Conservation (phyloP, 2,113 vertebrate genomes). For the Rissa tridactyla region DNA sequence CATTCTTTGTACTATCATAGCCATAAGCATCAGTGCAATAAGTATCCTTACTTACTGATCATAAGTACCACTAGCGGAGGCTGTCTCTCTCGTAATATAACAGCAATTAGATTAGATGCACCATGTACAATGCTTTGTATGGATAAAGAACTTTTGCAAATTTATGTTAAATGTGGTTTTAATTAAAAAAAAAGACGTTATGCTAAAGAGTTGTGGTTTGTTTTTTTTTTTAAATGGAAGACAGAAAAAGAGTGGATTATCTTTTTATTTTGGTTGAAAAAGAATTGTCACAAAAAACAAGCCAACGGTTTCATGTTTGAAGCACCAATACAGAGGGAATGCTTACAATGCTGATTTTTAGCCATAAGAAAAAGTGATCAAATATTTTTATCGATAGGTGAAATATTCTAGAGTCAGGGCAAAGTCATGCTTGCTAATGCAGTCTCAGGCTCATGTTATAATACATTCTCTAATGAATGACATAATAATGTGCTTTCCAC, state of each 20-base stretch:
- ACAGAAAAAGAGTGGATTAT: not conserved
- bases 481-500: not conserved
- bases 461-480: not conserved
- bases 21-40: not conserved
- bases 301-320: not conserved
- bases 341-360: not conserved
- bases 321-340: not conserved
- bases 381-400: not conserved
- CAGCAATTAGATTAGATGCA: not conserved
- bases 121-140: not conserved
- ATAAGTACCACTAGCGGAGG: not conserved
- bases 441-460: not conserved
- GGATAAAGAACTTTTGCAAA: not conserved
- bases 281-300: not conserved
- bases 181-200: not conserved
- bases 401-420: not conserved
- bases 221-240: not conserved
- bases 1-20: not conserved
- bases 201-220: not conserved
- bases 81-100: not conserved
- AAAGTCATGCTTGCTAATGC: not conserved
- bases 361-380: not conserved
- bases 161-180: not conserved
- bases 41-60: not conserved
- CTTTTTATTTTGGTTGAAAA: not conserved